Conservation (phyloP, 2,797 vertebrate species). For the Spatula clypeata region DNA sequence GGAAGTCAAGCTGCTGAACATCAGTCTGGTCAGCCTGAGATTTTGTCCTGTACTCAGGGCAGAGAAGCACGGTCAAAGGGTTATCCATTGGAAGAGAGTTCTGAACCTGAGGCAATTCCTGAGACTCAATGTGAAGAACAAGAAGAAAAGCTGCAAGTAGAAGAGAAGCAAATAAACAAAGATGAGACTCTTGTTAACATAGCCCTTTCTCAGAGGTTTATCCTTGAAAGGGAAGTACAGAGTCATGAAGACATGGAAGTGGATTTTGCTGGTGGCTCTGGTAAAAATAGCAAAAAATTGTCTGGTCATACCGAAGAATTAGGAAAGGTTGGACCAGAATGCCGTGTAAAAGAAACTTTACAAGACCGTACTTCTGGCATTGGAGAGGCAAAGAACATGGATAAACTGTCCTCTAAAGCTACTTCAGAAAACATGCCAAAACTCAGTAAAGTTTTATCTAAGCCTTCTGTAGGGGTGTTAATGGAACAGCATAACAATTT, state of each 20-base stretch:
- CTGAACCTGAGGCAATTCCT: constrained; percentile 76
- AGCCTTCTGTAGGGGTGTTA: constrained; percentile 40
- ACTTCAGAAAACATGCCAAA: constrained; percentile 32
- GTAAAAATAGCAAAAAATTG: constrained; percentile 46
- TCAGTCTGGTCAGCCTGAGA: constrained; percentile 63
- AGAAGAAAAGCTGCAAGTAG: not conserved
- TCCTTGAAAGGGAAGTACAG: constrained; percentile 60
- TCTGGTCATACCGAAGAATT: constrained; percentile 36
- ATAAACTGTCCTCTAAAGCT: not conserved
- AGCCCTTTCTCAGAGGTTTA: constrained; percentile 76
- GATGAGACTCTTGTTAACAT: constrained; percentile 75
- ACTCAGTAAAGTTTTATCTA: constrained; percentile 43
- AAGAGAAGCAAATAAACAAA: constrained; percentile 29
- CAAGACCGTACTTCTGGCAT: constrained; percentile 27
- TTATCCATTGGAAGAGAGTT: constrained; percentile 46
- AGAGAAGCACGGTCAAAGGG: constrained; percentile 68
- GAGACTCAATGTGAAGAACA: constrained; percentile 80
- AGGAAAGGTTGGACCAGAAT: constrained; percentile 47
- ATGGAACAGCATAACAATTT: constrained; percentile 33
- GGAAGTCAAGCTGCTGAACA: constrained; percentile 66
- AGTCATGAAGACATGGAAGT: constrained; percentile 67
- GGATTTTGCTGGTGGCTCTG: constrained; percentile 57
- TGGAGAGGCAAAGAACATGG: constrained; percentile 2
- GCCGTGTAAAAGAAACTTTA: constrained; percentile 33
- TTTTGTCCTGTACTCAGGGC: constrained; percentile 29